phyloP scores from a whole-genome alignment of 37 sponge, comb jelly and placozoan species.

The Theonella swinhoei region DNA sequence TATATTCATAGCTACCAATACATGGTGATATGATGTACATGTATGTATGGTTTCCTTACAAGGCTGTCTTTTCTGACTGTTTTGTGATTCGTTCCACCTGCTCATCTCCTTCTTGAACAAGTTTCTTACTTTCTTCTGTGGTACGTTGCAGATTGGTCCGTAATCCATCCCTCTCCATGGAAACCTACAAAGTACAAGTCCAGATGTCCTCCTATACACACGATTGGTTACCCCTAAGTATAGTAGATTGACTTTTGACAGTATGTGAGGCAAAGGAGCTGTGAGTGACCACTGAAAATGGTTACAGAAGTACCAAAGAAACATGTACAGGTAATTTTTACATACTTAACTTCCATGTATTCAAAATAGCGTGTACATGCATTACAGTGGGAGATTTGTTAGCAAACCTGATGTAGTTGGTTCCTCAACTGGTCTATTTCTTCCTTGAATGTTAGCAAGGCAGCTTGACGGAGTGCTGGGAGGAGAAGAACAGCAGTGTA shows the following conservation, averaged over 20 bases:
- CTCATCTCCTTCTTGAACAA: constrained; percentile 54
- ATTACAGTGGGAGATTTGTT: no score
- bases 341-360: no score
- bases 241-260: no score
- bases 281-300: no score
- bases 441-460: constrained; percentile 18
- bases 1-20: no score
- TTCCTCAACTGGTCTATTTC: constrained; percentile 30
- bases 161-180: constrained; percentile 47
- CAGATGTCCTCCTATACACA: no score
- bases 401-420: constrained; percentile 24
- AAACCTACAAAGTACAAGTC: neutral
- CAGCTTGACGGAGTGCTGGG: constrained; percentile 38
- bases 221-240: no score
- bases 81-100: constrained; percentile 18
- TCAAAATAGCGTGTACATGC: no score
- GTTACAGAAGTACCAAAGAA: no score
- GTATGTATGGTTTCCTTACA: constrained; percentile 20
- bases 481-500: neutral
- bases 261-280: no score
- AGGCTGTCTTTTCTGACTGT: constrained; percentile 21
- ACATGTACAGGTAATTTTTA: no score
- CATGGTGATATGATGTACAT: no score
- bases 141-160: constrained; percentile 16
- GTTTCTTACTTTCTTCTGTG: constrained; percentile 48